Evolutionary conservation across 2,888 invertebrate species (phyloP), one percentile per base, ranked within the genome.

Genomic region (Pandemis corylana): DNA sequence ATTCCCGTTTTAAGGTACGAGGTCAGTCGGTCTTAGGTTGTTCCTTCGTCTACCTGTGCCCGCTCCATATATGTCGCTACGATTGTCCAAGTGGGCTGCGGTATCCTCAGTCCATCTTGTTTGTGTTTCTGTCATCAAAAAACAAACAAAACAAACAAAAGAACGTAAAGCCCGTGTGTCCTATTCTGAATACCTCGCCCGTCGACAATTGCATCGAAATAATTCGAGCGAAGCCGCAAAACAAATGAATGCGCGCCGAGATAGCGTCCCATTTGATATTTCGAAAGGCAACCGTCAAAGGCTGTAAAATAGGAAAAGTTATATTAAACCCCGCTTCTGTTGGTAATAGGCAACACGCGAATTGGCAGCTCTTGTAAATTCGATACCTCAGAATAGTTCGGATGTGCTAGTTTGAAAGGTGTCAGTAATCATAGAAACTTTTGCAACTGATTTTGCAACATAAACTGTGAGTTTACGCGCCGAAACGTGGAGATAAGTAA

Each of bases 181-280:
- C 9, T 7, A 7, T 9, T 28, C 12, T 10, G 28, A 28, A 59
- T 20, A 68, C 36, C 44, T 9, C 36, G 7, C 41, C 41, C 15
- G 41, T 44, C 62, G n/a, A 67, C 49, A 72, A 56, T 68, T 68
- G 72, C 68, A 56, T 46, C 63, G 41, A 68, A 73, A 73, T 65
- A 51, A 69, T 59, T 69, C 65, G 13, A 61, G 49, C 13, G 12
- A 20, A 65, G 64, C 56, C 63, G 9, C 15, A 41, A 72, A 36
- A 72, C 66, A 66, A 72, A 64, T 73, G 68, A 73, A 73, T 64
- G 49, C 56, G 13, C 44, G 62, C n/a, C 51, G 53, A 72, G 72
- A 72, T 68, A 72, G 61, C 51, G 51, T 42, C 61, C 53, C 28
- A 20, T 73, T 73, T 68, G 64, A 61, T 49, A 73, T 68, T 64